These are phyloP conservation scores for Tympanuchus pallidicinctus DNA, from an alignment of 2,113 vertebrate genomes.

Conservation along the genomic window DNA sequence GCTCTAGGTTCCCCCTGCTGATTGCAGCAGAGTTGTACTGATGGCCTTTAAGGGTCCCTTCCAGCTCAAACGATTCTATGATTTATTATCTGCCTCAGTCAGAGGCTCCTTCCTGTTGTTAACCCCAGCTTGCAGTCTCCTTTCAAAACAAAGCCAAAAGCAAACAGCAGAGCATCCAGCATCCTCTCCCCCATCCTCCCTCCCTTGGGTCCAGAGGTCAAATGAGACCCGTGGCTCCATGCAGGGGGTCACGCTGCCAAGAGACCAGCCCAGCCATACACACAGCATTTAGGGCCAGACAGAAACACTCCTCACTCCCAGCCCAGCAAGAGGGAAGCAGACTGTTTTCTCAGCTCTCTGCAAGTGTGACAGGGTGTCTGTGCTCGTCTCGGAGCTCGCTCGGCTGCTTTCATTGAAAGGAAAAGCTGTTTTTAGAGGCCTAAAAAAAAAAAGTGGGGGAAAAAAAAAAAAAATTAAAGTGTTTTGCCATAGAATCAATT, in stretches of 20 bases:
- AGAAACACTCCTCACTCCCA: not conserved
- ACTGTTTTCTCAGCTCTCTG: not conserved
- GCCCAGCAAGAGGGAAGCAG: not conserved
- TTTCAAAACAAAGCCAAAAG: not conserved
- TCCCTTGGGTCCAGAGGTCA: too few species aligned
- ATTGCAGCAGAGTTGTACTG: too few species aligned
- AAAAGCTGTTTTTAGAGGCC: not conserved
- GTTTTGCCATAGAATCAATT: slow-evolving; percentile 3
- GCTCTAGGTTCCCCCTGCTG: too few species aligned
- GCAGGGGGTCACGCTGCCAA: not conserved
- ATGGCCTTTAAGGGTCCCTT: too few species aligned
- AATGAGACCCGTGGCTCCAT: not conserved
- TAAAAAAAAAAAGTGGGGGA: not conserved
- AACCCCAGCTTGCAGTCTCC: not conserved
- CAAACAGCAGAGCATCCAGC: not conserved
- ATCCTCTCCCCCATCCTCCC: not conserved
- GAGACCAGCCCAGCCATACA: fast-evolving
- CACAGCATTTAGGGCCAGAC: not conserved
- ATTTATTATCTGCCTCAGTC: too few species aligned
- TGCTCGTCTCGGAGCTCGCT: not conserved
- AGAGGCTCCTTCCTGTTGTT: not conserved
- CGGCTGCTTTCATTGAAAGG: not conserved
- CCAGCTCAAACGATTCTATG: too few species aligned
- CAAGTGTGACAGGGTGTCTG: not conserved
- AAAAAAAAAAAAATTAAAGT: not conserved